These are phyloP conservation scores for Nothoprocta perdicaria DNA, from an alignment of 2,113 vertebrate genomes.

Conservation along the genomic window DNA sequence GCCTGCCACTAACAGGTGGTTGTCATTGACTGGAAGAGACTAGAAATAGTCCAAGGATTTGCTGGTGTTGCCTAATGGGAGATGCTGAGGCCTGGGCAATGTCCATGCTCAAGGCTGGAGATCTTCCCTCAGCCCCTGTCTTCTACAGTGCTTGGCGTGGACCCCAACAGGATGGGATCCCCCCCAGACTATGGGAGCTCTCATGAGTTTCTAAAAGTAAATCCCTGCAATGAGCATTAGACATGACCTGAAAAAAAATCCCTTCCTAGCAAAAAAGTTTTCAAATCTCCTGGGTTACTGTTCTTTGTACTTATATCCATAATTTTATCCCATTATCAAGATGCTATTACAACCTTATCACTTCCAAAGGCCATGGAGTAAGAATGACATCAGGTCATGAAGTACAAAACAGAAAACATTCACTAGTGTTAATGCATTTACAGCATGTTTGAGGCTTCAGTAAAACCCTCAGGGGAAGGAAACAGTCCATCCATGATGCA, in stretches of 20 bases:
- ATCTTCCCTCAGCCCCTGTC: neutral
- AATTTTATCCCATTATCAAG: neutral
- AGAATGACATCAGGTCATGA: neutral
- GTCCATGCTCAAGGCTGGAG: neutral
- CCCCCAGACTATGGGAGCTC: fast-evolving
- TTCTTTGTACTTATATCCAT: neutral
- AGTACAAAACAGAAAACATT: neutral
- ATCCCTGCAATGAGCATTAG: neutral
- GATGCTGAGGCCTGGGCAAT: neutral
- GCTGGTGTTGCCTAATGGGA: fast-evolving
- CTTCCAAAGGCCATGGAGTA: neutral
- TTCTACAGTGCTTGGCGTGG: neutral
- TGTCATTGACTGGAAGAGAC: neutral
- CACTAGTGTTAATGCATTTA: fast-evolving
- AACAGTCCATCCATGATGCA: neutral
- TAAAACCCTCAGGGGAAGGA: neutral
- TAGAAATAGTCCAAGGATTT: neutral
- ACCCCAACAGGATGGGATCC: fast-evolving
- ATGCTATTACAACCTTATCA: neutral
- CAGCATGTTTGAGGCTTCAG: neutral
- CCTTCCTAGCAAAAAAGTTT: neutral
- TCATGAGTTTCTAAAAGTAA: neutral
- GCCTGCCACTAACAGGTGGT: neutral
- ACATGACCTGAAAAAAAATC: neutral
- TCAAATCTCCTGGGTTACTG: neutral